Evolutionary conservation across 2,888 invertebrate species (phyloP).

Genomic region (Rhorus exstirpatorius): DNA sequence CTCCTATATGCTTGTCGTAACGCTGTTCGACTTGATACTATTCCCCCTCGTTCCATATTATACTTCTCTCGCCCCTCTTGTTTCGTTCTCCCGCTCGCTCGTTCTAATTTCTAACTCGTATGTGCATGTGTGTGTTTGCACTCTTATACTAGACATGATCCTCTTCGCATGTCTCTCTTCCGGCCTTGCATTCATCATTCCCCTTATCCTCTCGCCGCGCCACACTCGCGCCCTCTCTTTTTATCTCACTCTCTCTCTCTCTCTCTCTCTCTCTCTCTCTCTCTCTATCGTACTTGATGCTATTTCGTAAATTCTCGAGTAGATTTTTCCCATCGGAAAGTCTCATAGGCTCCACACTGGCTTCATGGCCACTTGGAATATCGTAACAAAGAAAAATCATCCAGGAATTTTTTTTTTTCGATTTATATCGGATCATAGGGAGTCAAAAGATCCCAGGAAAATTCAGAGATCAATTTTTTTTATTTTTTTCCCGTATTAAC

Average conservation of each 20-base stretch:
- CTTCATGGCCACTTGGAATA: too few relatives aligned
- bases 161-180: constrained; percentile 58
- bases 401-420: too few relatives aligned
- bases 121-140: not conserved
- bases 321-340: constrained; percentile 42
- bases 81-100: not conserved
- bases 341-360: constrained; percentile 47
- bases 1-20: constrained; percentile 20
- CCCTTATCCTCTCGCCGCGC: constrained; percentile 55
- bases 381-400: too few relatives aligned
- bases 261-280: too few relatives aligned
- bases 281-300: constrained; percentile 69
- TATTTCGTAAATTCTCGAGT: constrained; percentile 56
- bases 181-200: constrained; percentile 70
- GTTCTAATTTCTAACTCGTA: constrained; percentile 33
- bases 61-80: constrained; percentile 28
- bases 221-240: too few relatives aligned
- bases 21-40: constrained; percentile 22
- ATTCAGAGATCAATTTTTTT: too few relatives aligned
- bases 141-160: constrained; percentile 17
- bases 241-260: too few relatives aligned
- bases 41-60: constrained; percentile 40
- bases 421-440: too few relatives aligned
- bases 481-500: too few relatives aligned
- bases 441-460: too few relatives aligned